A percentile compares a stretch with the other conserved stretches of the same genome.
phyloP scores from a whole-genome alignment of 2,797 vertebrate genomes.

The Luscinia luscinia region DNA sequence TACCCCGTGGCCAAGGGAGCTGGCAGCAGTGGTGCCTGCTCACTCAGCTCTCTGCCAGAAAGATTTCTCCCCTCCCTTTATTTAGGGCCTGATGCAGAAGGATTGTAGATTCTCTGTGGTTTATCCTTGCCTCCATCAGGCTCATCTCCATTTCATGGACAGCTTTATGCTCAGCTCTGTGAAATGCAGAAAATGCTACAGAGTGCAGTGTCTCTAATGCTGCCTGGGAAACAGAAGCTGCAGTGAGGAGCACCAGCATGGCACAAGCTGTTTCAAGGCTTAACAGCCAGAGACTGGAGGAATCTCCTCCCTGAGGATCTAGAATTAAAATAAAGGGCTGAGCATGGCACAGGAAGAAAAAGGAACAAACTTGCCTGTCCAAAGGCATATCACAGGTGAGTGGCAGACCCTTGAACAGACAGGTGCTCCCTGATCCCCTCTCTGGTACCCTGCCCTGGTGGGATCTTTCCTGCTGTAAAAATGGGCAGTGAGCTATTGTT shows the following conservation, averaged over 20 bases:
- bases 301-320: slow-evolving; percentile 29
- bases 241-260: not conserved
- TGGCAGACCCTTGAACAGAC: not conserved
- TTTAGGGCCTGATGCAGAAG: not conserved
- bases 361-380: not conserved
- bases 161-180: not conserved
- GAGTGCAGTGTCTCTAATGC: not conserved
- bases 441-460: not conserved
- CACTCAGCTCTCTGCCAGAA: not conserved
- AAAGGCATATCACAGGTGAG: not conserved
- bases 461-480: not conserved
- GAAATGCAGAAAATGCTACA: not conserved
- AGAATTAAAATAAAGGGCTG: slow-evolving; percentile 13
- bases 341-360: not conserved
- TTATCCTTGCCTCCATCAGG: not conserved
- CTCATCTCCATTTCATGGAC: not conserved
- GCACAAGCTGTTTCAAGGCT: slow-evolving; percentile 3
- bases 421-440: not conserved
- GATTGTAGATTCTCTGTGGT: not conserved
- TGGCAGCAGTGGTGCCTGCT: not conserved
- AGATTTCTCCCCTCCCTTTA: not conserved
- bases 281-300: not conserved
- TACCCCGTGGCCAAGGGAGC: not conserved
- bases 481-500: not conserved
- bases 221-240: slow-evolving; percentile 7